phyloP scores from a whole-genome alignment of 2,113 vertebrate species.

The Mystacornis crossleyi region DNA sequence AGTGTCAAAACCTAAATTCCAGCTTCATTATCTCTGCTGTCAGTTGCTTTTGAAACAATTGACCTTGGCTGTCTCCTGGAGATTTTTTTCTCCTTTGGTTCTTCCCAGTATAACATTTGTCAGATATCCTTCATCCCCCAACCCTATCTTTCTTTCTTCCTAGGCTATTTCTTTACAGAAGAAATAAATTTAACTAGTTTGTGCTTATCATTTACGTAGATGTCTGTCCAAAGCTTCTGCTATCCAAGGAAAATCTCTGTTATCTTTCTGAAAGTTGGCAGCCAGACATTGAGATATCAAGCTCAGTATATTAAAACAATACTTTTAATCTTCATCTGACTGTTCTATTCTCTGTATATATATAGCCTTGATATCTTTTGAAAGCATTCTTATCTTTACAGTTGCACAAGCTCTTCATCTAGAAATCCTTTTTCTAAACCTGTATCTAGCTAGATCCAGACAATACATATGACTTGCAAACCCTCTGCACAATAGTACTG shows the following conservation, averaged over 20 bases:
- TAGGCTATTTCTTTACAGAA: neutral
- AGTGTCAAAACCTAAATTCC: neutral
- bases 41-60: neutral
- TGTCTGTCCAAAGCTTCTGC: neutral
- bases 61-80: neutral
- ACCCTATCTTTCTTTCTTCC: neutral
- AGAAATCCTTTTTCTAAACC: neutral
- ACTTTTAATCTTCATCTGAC: neutral
- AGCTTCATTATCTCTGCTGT: neutral
- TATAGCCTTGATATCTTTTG: neutral
- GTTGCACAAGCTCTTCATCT: conserved; percentile 15
- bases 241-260: conserved; percentile 11
- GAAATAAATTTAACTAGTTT: neutral
- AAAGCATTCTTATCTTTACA: conserved; percentile 20
- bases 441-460: neutral
- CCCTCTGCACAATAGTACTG: neutral
- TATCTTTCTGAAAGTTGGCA: neutral
- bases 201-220: neutral
- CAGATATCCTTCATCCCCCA: neutral
- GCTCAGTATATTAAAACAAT: conserved; percentile 2
- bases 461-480: neutral
- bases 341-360: neutral
- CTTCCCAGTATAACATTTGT: neutral
- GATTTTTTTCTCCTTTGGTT: neutral
- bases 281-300: conserved; percentile 8